Evolutionary conservation across 2,888 invertebrate species (phyloP).

Genomic region (Serripes groenlandicus): DNA sequence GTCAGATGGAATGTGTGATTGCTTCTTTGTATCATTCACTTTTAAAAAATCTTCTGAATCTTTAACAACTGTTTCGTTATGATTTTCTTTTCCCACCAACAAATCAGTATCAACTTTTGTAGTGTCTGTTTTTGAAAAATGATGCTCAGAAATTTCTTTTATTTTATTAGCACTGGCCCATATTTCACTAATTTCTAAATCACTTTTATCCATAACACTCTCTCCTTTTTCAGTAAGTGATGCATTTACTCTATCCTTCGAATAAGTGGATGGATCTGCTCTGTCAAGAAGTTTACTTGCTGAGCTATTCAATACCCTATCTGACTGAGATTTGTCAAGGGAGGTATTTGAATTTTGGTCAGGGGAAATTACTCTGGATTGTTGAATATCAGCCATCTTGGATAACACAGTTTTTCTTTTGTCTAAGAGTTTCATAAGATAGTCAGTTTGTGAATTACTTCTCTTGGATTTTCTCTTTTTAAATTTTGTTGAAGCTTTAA

Average conservation of each 20-base stretch:
- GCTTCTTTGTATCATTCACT: neutral
- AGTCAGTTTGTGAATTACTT: slow-evolving; percentile 65
- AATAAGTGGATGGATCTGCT: too few relatives aligned
- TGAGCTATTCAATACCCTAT: too few relatives aligned
- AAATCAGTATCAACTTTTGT: neutral
- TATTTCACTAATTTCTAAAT: neutral
- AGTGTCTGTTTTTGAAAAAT: neutral
- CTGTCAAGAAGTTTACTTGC: too few relatives aligned
- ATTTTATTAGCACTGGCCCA: neutral
- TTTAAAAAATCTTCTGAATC: neutral
- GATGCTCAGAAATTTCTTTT: neutral
- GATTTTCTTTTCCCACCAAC: neutral
- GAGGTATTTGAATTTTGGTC: neutral
- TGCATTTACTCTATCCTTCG: neutral
- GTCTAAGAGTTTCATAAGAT: slow-evolving; percentile 75
- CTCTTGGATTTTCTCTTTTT: slow-evolving; percentile 2
- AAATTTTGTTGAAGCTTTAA: neutral
- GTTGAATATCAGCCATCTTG: slow-evolving; percentile 74
- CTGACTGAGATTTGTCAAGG: neutral
- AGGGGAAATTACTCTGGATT: neutral
- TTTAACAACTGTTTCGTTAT: neutral
- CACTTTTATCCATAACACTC: neutral
- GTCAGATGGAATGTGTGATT: neutral
- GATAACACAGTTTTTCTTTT: slow-evolving; percentile 74
- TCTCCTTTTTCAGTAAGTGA: neutral